Percentiles rank a stretch among this genome's conserved stretches.
These are phyloP conservation scores for Zeugodacus cucurbitae DNA, from an alignment of 1,140 invertebrate species.

Conservation along the genomic window DNA sequence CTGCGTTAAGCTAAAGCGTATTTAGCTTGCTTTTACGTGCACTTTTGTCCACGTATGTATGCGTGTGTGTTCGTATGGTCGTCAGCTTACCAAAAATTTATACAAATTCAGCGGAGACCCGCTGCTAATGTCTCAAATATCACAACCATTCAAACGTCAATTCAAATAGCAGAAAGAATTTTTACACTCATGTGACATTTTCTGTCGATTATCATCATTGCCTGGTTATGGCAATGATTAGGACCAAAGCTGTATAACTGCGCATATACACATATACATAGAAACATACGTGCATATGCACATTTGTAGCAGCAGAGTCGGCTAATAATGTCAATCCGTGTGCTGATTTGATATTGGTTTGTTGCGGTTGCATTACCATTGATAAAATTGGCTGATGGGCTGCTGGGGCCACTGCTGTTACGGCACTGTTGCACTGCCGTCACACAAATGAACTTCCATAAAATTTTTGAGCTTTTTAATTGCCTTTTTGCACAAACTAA, in stretches of 20 bases:
- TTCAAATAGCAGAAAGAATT: constrained; percentile 38
- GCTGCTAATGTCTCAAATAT: constrained; percentile 38
- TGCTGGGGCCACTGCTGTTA: background rate
- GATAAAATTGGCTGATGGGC: constrained; percentile 14
- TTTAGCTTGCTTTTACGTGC: background rate
- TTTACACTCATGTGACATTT: constrained; percentile 39
- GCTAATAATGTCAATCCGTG: background rate
- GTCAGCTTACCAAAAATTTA: constrained; percentile 19
- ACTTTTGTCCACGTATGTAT: background rate
- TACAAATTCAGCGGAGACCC: constrained; percentile 29
- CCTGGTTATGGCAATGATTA: constrained; percentile 35
- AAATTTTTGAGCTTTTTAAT: constrained; percentile 21
- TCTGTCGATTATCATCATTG: constrained; percentile 41
- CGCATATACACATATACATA: background rate
- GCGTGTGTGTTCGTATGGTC: background rate
- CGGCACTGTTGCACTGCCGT: background rate
- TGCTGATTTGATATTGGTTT: background rate
- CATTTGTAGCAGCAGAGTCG: no score
- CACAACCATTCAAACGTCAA: constrained; percentile 34
- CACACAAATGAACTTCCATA: constrained; percentile 30
- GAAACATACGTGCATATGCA: no score
- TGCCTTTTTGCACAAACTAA: background rate
- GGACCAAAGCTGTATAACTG: background rate
- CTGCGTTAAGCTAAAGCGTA: background rate
- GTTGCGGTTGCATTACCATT: background rate